A percentile compares a stretch with the other conserved stretches of the same genome.
phyloP scores from a whole-genome alignment of 2,797 vertebrate species.

The Scolopax bukidnonensis region DNA sequence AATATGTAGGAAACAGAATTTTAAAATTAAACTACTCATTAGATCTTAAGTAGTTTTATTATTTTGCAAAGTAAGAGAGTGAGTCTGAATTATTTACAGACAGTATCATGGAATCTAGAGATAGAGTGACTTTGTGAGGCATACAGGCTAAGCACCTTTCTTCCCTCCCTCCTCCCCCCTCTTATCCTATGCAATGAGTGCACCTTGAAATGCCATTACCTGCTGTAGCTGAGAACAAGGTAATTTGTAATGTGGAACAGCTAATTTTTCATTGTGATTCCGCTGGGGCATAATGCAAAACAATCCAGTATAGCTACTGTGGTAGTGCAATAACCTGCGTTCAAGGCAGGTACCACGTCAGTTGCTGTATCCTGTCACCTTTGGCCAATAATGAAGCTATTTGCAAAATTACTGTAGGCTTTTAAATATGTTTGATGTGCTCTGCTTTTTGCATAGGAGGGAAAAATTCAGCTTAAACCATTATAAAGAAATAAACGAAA shows the following conservation, averaged over 20 bases:
- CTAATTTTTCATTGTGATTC: slow-evolving; percentile 78
- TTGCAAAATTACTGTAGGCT: slow-evolving; percentile 6
- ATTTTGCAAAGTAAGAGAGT: neutral
- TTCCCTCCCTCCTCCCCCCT: neutral
- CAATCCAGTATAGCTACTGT: neutral
- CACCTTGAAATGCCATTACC: slow-evolving; percentile 74
- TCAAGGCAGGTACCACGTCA: slow-evolving; percentile 25
- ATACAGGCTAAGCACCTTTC: neutral
- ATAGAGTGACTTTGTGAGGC: neutral
- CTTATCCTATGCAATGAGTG: neutral
- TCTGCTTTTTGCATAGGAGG: neutral
- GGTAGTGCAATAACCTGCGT: neutral
- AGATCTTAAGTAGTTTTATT: neutral
- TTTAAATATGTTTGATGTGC: neutral
- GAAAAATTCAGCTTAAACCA: neutral
- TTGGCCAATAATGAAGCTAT: slow-evolving; percentile 13
- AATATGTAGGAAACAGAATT: neutral
- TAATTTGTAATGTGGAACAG: slow-evolving; percentile 80
- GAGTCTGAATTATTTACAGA: slow-evolving; percentile 3
- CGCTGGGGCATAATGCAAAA: slow-evolving; percentile 63
- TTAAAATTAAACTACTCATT: neutral
- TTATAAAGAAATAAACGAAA: neutral
- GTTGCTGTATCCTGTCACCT: slow-evolving; percentile 20
- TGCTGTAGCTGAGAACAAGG: slow-evolving; percentile 63
- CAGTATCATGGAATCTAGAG: neutral